Evolutionary conservation across 2,888 invertebrate genomes (phyloP), one percentile per base, ranked within the genome.

Genomic region (Cantharis nigra): DNA sequence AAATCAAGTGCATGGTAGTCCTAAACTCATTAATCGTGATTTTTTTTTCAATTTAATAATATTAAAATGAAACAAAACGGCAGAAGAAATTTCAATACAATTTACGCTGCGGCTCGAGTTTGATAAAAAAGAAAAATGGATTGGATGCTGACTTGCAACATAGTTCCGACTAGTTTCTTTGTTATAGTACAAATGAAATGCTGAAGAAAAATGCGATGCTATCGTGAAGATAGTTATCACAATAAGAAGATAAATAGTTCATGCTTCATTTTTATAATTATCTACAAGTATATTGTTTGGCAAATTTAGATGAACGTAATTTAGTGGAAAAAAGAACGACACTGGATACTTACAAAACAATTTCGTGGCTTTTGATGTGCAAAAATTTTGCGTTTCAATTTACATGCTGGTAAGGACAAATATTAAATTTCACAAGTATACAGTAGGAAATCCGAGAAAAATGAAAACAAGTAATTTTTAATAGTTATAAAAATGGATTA

Each of bases 131-230:
- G 65, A 67, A 67, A 67, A 67, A 67, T 23, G 64, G 83, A 84
- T 84, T 82, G 81, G 82, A 83, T 77, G 81, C 81, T 85, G 85
- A 85, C 85, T 85, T 84, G 84, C 85, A 82, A 64, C 67, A 77
- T 70, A 70, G 71, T 71, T 81, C 83, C 84, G 84, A 85, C 85
- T 84, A 81, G 81, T 82, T 84, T 81, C 78, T 84, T 84, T 84
- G 83, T 84, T 80, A 81, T 80, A 74, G 72, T 77, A 80, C 81
- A 83, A 83, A 79, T 76, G 77, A 79, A 75, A 69, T 67, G 67
- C 72, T 70, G 72, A 78, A 69, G 76, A 74, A 49, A 49, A 49
- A 79, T 78, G 77, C 71, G 78, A 79, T 69, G 70, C 74, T 70
- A 78, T 74, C 28, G 70, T 63, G 28, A 26, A 67, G 63, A 63